Evolutionary conservation across 2,888 invertebrate genomes (phyloP), one percentile per base, ranked within the genome.

Genomic region (Synanthedon myopaeformis): DNA sequence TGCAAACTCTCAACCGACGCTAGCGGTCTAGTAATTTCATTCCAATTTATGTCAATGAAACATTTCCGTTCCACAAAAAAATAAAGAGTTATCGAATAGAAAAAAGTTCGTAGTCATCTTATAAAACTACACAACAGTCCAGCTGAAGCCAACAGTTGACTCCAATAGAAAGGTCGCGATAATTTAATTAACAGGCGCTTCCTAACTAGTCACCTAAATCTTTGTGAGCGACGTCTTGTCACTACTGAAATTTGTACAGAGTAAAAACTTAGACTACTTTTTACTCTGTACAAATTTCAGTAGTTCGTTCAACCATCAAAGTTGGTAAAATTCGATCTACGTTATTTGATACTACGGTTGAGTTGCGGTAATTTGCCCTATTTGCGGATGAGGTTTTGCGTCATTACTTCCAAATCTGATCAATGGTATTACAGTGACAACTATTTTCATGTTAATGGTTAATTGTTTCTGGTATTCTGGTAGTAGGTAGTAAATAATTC

Each of bases 121-220:
- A 51, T 8, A 35, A 35, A 35, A 35, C 10, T 6, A 45, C 45
- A 45, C 51, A 49, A 13, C 45, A 42, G 48, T 52, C 35, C 35
- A 35, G 35, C 6, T 35, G 35, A 35, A 54, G 55, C 56, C 58
- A 59, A 60, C 70, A 82, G 79, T 82, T 82, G 80, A 79, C 76
- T 74, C 70, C 73, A 81, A 80, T 82, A 71, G 72, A 80, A 77
- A 82, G 82, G 81, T 82, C 83, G 74, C 64, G 57, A 58, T 82
- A 79, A 81, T 83, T 77, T 69, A 70, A 79, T 83, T 81, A 82
- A 69, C 74, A 66, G 55, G 67, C 61, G 64, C 66, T 69, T 35
- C 55, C 68, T 74, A 76, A 79, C 68, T 12, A 49, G 19, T 6
- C 49, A 49, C 49, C 23, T 45, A 45, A 45, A 45, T 45, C 45